These are phyloP conservation scores for Epicampocera succincta DNA, from an alignment of 2,888 invertebrate genomes.

Conservation along the genomic window DNA sequence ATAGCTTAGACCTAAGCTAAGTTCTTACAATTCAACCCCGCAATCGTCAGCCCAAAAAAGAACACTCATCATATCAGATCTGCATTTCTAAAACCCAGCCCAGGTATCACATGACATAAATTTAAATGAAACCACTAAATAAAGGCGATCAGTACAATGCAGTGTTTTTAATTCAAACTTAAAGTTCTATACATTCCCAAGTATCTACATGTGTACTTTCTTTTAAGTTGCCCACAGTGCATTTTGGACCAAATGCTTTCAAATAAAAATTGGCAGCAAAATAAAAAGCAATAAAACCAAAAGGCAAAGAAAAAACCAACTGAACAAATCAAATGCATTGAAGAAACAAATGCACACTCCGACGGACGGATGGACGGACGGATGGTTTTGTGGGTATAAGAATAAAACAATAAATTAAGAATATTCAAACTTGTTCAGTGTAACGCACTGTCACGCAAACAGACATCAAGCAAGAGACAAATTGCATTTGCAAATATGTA, in stretches of 20 bases:
- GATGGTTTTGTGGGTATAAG: too few species aligned
- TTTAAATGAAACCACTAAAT: too few species aligned
- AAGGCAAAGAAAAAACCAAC: slow-evolving; percentile 23
- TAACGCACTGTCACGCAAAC: slow-evolving; percentile 21
- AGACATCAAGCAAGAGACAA: slow-evolving; percentile 17
- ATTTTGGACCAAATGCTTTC: slow-evolving; percentile 6
- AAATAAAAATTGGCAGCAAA: slow-evolving; percentile 55
- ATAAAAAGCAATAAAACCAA: slow-evolving; percentile 40
- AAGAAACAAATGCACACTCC: slow-evolving; percentile 14
- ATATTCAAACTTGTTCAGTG: slow-evolving; percentile 31
- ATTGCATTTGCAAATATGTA: slow-evolving; percentile 4
- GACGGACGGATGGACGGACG: slow-evolving; percentile 23
- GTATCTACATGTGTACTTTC: too few species aligned
- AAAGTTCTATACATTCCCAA: too few species aligned
- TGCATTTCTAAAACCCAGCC: too few species aligned
- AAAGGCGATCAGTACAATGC: too few species aligned
- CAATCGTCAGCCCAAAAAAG: too few species aligned
- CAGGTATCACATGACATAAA: too few species aligned
- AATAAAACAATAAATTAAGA: slow-evolving; percentile 16
- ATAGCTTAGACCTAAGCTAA: too few species aligned
- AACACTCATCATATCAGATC: too few species aligned
- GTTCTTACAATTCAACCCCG: too few species aligned
- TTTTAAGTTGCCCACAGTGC: slow-evolving; percentile 11
- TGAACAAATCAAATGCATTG: slow-evolving; percentile 1
- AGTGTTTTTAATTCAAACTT: too few species aligned